Evolutionary conservation across 2,888 invertebrate genomes (phyloP), one percentile per base, ranked within the genome.

Genomic region (Phortica magna): DNA sequence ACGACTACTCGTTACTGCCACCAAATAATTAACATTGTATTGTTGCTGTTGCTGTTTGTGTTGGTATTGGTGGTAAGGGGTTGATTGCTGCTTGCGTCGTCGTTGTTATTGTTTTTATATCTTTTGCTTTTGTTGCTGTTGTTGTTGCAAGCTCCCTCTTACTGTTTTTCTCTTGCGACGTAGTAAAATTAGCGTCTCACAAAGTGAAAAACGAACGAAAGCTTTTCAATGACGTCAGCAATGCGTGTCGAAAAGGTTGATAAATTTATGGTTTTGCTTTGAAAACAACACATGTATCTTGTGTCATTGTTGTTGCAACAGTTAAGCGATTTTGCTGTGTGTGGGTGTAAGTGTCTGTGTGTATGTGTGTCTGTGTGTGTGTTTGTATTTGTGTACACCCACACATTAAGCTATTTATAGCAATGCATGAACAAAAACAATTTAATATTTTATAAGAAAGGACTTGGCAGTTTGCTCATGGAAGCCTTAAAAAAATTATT

Each of bases 151-250:
- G 80, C 81, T 81, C 82, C 81, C 80, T 82, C 83, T 81, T 84
- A 81, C 68, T 75, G 64, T 17, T 73, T 67, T 3, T 39, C 14
- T 9, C 39, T 61, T 61, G 17, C 68, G 74, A 65, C 85, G 85
- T 88, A 87, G 87, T 85, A 88, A 88, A 82, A 74, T 77, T 14
- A 81, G 70, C 39, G 43, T 39, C 12, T 19, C 10, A 53, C 48
- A 73, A 78, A 89, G 31, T 4, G 31, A 31, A 31, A 31, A 31
- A 31, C 31, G 90, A 22, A 70, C 71, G 64, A 78, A 79, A 89
- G 90, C 89, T 90, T 84, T 86, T 82, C 85, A 83, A 88, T 90
- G 89, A 90, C 89, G 89, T 90, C 89, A 90, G 83, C 83, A 81
- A 81, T 82, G 80, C 76, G 64, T 76, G 43, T 39, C 31, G 22